Evolutionary conservation across 2,888 invertebrate species (phyloP).

Genomic region (Copidosoma aretas): DNA sequence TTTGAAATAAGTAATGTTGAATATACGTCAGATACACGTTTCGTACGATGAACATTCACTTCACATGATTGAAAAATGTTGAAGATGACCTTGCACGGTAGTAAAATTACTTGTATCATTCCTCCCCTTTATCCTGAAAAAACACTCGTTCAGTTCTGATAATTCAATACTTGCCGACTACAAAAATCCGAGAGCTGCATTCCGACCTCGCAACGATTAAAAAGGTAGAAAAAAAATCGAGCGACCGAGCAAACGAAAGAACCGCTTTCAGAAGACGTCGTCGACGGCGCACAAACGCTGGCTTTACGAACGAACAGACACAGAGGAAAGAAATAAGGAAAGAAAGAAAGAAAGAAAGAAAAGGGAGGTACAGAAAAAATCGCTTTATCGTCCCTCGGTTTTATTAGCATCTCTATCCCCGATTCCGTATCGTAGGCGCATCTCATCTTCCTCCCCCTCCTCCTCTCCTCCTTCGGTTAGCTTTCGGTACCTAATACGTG

Average conservation of each 20-base stretch:
- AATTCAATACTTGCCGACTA: not conserved
- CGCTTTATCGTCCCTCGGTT: constrained; percentile 36
- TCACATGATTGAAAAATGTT: too few species aligned
- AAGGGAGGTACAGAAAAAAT: constrained; percentile 34
- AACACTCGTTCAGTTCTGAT: constrained; percentile 7
- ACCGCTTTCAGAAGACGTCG: not conserved
- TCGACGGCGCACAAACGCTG: too few species aligned
- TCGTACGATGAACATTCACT: too few species aligned
- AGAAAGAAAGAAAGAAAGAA: constrained; percentile 6
- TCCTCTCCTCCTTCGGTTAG: constrained; percentile 12
- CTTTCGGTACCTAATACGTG: not conserved
- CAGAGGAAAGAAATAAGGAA: not conserved
- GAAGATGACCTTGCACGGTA: not conserved
- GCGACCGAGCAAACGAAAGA: not conserved
- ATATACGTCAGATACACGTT: too few species aligned
- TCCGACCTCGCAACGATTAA: not conserved
- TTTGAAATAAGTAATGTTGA: too few species aligned
- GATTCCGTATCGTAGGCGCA: not conserved
- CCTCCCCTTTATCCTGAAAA: constrained; percentile 7
- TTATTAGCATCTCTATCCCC: constrained; percentile 32
- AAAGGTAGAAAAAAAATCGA: not conserved
- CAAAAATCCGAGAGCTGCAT: not conserved
- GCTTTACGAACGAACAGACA: not conserved
- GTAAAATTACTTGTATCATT: not conserved
- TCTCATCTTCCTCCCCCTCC: not conserved